Base-by-base conservation (phyloP, 2,888 invertebrate genomes). In the Tipula helvola region DNA sequence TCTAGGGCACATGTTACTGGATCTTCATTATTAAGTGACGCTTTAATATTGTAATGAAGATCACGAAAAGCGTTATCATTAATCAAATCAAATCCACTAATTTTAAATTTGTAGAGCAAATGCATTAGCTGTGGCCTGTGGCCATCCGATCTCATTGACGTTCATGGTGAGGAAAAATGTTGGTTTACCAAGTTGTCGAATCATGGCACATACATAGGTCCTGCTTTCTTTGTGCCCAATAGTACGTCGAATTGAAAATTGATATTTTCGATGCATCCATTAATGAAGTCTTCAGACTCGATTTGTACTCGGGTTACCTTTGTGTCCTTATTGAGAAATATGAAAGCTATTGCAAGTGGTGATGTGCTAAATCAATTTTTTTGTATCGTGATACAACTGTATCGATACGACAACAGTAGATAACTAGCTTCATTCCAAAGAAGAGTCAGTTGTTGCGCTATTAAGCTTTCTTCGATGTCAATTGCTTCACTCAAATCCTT, bases 131-230 rank as follows among this genome's bases (percentile, higher is more conserved):
- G 87, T 44, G 18, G 7, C 89, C 89, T 88, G 87, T 91, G 91
- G n/a, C n/a, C n/a, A n/a, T n/a, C n/a, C n/a, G n/a, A n/a, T n/a
- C n/a, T n/a, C n/a, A n/a, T n/a, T n/a, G 0, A 91, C 91, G 89
- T 91, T 91, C 88, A 91, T 10, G 88, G 91, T 90, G 88, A 90
- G 87, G 90, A 91, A 88, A 88, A 89, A 88, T 88, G 91, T 91
- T 86, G 90, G 91, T 88, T 88, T 89, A 10, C 91, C 91, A 18
- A 89, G 88, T 88, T 91, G 91, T 36, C 91, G 86, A 39, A 91
- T 91, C 90, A 91, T 91, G 4, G 91, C 90, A 87, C 91, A n/a
- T n/a, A n/a, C n/a, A 91, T 85, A 91, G 88, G 88, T 91, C 90
- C 88, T 88, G 89, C 89, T 91, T 91, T 2, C 90, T 86, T 86